Percentiles rank a stretch among this genome's conserved stretches.
These are phyloP conservation scores for Atherinomorus stipes DNA, from an alignment of 2,113 vertebrate species.

Conservation along the genomic window DNA sequence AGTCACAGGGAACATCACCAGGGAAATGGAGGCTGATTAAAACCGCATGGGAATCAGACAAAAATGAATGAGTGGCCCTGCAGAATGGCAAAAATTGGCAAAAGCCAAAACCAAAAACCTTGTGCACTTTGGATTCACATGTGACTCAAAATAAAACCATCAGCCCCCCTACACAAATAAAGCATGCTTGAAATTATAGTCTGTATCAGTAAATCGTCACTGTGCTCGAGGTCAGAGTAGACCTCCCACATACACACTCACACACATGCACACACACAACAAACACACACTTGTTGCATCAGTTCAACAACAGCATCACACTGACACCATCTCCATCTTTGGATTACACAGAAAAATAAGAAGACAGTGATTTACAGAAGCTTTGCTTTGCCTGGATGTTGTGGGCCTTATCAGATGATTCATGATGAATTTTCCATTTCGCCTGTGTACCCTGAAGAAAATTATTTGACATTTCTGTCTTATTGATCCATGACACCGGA, in stretches of 20 bases:
- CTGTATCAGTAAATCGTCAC: conserved; percentile 8
- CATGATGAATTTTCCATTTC: conserved; percentile 1
- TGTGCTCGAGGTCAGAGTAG: conserved; percentile 17
- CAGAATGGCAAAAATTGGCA: not conserved
- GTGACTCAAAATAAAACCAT: conserved; percentile 51
- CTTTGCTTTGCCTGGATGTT: conserved; percentile 1
- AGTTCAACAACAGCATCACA: not conserved
- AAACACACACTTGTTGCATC: not conserved
- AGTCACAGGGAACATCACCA: conserved; percentile 8
- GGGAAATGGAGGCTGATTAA: not conserved
- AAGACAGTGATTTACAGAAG: fast-evolving
- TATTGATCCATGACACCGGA: not conserved
- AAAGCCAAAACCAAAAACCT: conserved; percentile 9
- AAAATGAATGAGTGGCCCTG: not conserved
- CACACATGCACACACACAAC: not conserved
- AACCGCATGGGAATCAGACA: not conserved
- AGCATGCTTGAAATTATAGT: not conserved
- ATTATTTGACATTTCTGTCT: conserved; percentile 1
- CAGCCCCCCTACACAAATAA: conserved; percentile 5
- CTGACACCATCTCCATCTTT: not conserved
- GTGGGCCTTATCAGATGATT: conserved; percentile 9
- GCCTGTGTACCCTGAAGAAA: not conserved
- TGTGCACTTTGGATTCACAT: conserved; percentile 43
- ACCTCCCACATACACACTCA: conserved; percentile 1
- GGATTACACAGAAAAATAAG: not conserved